These are phyloP conservation scores for Cyrtorhinus lividipennis DNA, from an alignment of 1,140 invertebrate species.

Conservation along the genomic window DNA sequence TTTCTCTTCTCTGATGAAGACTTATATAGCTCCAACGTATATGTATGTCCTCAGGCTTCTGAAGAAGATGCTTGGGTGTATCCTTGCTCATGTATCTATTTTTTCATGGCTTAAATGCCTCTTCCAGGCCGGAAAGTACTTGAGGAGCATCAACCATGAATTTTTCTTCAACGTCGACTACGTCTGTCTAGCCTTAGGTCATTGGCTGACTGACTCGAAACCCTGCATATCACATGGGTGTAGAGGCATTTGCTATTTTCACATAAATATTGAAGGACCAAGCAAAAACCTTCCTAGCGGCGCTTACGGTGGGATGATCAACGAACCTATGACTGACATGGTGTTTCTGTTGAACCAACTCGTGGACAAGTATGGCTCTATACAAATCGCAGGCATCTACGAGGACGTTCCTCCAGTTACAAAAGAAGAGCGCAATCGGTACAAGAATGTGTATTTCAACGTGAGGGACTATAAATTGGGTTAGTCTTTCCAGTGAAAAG, in stretches of 20 bases:
- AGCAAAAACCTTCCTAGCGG: slow-evolving; percentile 45
- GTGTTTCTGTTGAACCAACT: slow-evolving; percentile 34
- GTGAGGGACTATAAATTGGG: slow-evolving; percentile 36
- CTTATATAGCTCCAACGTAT: too few species aligned
- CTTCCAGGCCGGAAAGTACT: slow-evolving; percentile 31
- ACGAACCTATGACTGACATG: slow-evolving; percentile 39
- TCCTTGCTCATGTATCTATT: too few species aligned
- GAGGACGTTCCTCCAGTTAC: slow-evolving; percentile 35
- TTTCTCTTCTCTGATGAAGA: too few species aligned
- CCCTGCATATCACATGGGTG: slow-evolving; percentile 50
- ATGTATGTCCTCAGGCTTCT: too few species aligned
- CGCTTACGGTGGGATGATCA: slow-evolving; percentile 41
- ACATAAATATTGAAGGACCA: slow-evolving; percentile 40
- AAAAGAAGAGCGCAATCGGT: slow-evolving; percentile 37
- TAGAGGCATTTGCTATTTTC: slow-evolving; percentile 45
- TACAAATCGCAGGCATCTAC: slow-evolving; percentile 35
- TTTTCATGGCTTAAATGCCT: too few species aligned
- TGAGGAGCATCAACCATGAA: slow-evolving; percentile 34
- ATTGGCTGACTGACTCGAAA: slow-evolving; percentile 50
- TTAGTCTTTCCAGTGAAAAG: too few species aligned
- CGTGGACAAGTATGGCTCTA: slow-evolving; percentile 32
- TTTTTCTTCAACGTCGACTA: slow-evolving; percentile 41
- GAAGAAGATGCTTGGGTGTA: too few species aligned
- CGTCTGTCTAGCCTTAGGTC: slow-evolving; percentile 49
- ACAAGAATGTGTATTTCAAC: slow-evolving; percentile 43